Conservation (phyloP, 2,113 vertebrate species). For the Fulmarus glacialis region DNA sequence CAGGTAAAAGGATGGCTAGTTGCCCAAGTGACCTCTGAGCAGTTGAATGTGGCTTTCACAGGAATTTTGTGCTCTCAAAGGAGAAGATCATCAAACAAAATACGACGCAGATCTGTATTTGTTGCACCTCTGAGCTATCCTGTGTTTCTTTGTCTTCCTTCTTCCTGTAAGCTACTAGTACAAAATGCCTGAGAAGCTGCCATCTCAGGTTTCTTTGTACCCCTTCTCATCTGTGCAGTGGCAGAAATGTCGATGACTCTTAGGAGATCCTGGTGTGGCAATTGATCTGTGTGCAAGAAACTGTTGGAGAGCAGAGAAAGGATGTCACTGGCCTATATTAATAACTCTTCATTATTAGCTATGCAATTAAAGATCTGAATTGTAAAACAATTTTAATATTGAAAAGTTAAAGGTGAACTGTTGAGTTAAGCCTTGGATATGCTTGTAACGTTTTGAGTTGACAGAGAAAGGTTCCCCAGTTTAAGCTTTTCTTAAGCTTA, state of each 20-base stretch:
- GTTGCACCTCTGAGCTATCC: not conserved
- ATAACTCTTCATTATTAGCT: not conserved
- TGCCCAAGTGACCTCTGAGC: not conserved
- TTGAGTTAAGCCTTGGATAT: not conserved
- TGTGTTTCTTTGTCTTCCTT: not conserved
- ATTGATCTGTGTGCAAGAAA: not conserved
- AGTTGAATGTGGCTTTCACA: not conserved
- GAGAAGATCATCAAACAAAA: not conserved
- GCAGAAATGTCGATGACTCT: not conserved
- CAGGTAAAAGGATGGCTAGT: conserved; percentile 75
- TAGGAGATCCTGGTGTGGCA: not conserved
- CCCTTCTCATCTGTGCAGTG: not conserved
- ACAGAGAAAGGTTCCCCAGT: not conserved
- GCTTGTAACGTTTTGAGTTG: not conserved
- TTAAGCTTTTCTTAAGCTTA: not conserved
- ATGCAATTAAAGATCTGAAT: not conserved
- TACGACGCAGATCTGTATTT: not conserved
- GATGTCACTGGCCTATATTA: not conserved
- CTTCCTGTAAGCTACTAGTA: not conserved
- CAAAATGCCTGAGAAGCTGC: not conserved
- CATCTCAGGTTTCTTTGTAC: not conserved
- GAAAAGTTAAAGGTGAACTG: not conserved
- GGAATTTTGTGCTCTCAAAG: not conserved
- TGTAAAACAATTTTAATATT: not conserved
- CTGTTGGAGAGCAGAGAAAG: not conserved